Evolutionary conservation across 1,140 invertebrate genomes (phyloP).

Genomic region (Ruditapes philippinarum): DNA sequence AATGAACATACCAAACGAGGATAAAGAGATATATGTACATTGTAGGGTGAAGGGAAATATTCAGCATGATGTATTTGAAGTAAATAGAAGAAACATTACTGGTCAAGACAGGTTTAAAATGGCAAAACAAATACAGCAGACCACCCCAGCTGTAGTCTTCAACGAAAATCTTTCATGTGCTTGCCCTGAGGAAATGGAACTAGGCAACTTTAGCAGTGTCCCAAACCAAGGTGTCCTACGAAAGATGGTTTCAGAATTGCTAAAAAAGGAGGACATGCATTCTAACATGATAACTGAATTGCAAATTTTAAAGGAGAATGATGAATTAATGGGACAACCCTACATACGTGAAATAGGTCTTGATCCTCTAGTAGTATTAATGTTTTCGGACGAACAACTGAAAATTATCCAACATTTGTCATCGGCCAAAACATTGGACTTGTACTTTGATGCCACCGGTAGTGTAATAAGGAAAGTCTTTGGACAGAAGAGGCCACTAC

Average conservation of each 20-base stretch:
- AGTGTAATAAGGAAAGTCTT: not conserved
- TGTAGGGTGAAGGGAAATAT: too few relatives aligned
- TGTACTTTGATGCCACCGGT: conserved; percentile 26
- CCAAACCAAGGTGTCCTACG: conserved; percentile 20
- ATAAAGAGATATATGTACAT: too few relatives aligned
- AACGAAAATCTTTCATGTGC: not conserved
- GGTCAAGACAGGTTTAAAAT: not conserved
- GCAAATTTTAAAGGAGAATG: conserved; percentile 24
- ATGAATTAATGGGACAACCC: not conserved
- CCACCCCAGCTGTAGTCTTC: not conserved
- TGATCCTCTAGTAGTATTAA: not conserved
- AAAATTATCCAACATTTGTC: not conserved
- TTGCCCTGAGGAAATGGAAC: not conserved
- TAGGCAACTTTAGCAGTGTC: not conserved
- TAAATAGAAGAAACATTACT: conserved; percentile 22
- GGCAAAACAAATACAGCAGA: not conserved
- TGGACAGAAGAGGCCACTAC: not conserved
- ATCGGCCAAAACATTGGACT: not conserved
- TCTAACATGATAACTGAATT: conserved; percentile 11
- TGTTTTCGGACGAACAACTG: conserved; percentile 30
- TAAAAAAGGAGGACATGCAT: conserved; percentile 10
- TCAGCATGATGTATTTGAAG: not conserved
- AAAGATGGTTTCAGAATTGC: conserved; percentile 11
- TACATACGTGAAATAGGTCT: conserved; percentile 29
- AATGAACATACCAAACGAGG: too few relatives aligned